Conservation (phyloP, 2,113 vertebrate genomes). For the Montifringilla adamsi region DNA sequence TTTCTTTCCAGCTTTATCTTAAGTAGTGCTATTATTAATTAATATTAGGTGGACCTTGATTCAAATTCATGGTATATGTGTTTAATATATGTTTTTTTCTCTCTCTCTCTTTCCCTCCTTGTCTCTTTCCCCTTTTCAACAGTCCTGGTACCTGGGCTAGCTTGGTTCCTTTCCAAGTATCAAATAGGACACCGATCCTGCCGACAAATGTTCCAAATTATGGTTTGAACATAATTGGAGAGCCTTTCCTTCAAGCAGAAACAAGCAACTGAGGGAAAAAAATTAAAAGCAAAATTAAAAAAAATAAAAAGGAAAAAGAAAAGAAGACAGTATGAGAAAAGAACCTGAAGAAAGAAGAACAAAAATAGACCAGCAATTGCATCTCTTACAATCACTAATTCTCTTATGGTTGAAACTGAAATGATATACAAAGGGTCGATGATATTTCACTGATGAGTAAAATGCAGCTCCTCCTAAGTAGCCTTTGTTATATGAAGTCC, state of each 20-base stretch:
- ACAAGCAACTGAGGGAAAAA: slow-evolving; percentile 90
- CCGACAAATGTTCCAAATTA: slow-evolving; percentile 99
- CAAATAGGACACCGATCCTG: slow-evolving; percentile 98
- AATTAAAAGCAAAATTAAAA: slow-evolving; percentile 37
- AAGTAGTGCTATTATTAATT: not conserved
- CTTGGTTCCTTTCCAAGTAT: slow-evolving; percentile 99
- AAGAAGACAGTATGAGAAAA: slow-evolving; percentile 64
- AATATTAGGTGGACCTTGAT: not conserved
- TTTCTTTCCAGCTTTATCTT: not conserved
- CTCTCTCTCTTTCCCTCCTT: not conserved
- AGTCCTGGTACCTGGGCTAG: slow-evolving; percentile 99
- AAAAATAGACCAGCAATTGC: slow-evolving; percentile 79
- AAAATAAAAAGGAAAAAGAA: slow-evolving; percentile 32
- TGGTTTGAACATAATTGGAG: slow-evolving; percentile 99
- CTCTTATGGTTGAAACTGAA: slow-evolving; percentile 75
- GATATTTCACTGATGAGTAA: slow-evolving; percentile 85
- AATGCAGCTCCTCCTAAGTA: slow-evolving; percentile 84
- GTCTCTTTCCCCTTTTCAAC: slow-evolving; percentile 33
- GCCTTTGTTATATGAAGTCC: slow-evolving; percentile 92
- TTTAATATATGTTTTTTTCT: slow-evolving; percentile 48
- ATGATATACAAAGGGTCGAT: slow-evolving; percentile 77
- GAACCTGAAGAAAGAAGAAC: slow-evolving; percentile 77
- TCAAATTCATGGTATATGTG: not conserved
- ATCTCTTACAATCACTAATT: slow-evolving; percentile 85
- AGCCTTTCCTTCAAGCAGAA: slow-evolving; percentile 98